These are phyloP conservation scores for Limnephilus rhombicus DNA, from an alignment of 2,888 invertebrate genomes.

Conservation along the genomic window DNA sequence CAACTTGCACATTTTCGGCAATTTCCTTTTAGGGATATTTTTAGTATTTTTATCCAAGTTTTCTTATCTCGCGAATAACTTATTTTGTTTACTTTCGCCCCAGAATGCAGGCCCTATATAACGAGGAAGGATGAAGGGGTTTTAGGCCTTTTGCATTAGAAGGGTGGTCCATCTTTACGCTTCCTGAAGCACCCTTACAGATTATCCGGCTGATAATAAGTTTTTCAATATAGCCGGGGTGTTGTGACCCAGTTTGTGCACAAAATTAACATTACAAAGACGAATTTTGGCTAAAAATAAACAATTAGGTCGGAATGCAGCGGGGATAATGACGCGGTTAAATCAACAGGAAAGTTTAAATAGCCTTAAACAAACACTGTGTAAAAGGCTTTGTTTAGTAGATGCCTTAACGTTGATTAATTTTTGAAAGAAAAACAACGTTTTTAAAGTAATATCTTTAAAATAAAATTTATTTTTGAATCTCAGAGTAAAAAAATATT, in stretches of 20 bases:
- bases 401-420: background rate
- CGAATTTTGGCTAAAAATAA: slow-evolving; percentile 18
- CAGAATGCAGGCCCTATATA: slow-evolving; percentile 8
- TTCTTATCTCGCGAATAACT: background rate
- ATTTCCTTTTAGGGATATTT: background rate
- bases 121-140: background rate
- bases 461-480: background rate
- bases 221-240: slow-evolving; percentile 16
- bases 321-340: background rate
- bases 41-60: background rate
- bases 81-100: background rate
- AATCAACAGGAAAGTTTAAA: slow-evolving; percentile 9
- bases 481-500: too few species aligned
- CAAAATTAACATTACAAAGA: background rate
- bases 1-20: slow-evolving; percentile 13
- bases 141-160: background rate
- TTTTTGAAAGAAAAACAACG: background rate
- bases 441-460: background rate
- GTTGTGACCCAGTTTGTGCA: slow-evolving; percentile 16
- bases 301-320: background rate
- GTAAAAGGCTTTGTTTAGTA: background rate
- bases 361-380: background rate
- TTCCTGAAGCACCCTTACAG: slow-evolving; percentile 24
- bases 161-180: background rate
- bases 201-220: slow-evolving; percentile 10